These are phyloP conservation scores for Felis catus DNA, from an alignment of 2,113 vertebrate genomes.

Conservation along the genomic window DNA sequence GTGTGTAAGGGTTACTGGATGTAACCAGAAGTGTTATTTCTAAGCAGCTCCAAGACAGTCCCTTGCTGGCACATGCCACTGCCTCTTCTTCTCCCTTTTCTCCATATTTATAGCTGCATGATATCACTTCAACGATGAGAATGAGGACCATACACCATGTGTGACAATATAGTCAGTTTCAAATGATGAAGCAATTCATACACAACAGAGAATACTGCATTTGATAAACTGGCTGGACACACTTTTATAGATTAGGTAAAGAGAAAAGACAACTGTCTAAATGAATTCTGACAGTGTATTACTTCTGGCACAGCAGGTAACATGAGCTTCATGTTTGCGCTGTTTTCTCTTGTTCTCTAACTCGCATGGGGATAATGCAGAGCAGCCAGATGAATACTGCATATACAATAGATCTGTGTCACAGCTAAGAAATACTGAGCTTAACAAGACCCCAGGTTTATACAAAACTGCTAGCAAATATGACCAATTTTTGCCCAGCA, in stretches of 20 bases:
- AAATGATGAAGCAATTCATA: neutral
- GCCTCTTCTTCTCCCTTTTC: neutral
- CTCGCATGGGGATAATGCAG: neutral
- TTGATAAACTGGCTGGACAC: neutral
- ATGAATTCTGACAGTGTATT: neutral
- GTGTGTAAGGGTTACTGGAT: neutral
- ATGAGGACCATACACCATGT: neutral
- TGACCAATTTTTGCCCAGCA: neutral
- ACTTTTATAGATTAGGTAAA: neutral
- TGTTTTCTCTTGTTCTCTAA: neutral
- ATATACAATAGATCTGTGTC: neutral
- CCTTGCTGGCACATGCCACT: neutral
- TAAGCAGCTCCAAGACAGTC: neutral
- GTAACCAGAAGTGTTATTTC: neutral
- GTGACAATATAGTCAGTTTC: neutral
- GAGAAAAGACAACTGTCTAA: neutral
- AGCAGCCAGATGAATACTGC: neutral
- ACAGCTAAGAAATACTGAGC: neutral
- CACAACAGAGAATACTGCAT: neutral
- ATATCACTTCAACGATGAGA: neutral
- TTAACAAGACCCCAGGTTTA: neutral
- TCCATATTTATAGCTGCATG: neutral
- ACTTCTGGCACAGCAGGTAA: neutral
- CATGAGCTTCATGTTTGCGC: neutral
- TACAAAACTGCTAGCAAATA: neutral